These are phyloP conservation scores for Maniola jurtina DNA, from an alignment of 1,140 invertebrate genomes.

Conservation along the genomic window DNA sequence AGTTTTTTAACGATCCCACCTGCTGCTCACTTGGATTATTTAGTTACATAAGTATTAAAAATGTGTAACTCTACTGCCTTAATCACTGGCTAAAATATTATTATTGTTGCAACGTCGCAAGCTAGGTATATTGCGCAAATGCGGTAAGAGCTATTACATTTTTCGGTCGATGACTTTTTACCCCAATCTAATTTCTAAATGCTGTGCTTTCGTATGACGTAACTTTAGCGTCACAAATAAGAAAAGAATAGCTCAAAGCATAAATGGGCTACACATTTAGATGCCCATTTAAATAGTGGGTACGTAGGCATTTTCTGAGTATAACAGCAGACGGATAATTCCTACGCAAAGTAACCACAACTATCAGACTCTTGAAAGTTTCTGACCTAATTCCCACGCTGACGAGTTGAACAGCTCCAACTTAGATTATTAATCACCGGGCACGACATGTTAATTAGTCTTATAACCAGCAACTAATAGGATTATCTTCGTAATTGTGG, in stretches of 20 bases:
- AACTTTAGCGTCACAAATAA: too few relatives aligned
- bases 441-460: not conserved
- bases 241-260: too few relatives aligned
- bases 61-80: not conserved
- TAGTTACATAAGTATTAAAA: too few relatives aligned
- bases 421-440: constrained; percentile 9
- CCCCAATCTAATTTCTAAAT: too few relatives aligned
- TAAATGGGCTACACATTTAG: too few relatives aligned
- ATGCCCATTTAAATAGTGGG: too few relatives aligned
- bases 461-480: not conserved
- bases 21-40: too few relatives aligned
- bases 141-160: not conserved
- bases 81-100: not conserved
- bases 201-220: too few relatives aligned
- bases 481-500: not conserved
- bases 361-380: constrained; percentile 11
- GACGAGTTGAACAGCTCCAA: not conserved
- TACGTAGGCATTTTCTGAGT: not conserved
- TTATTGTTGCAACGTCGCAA: too few relatives aligned
- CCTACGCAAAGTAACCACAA: not conserved
- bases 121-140: not conserved
- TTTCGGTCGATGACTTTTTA: not conserved
- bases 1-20: not conserved
- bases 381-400: constrained; percentile 21
- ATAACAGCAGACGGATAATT: not conserved